Conservation (phyloP, 2,888 invertebrate species). For the Coenonympha arcania region DNA sequence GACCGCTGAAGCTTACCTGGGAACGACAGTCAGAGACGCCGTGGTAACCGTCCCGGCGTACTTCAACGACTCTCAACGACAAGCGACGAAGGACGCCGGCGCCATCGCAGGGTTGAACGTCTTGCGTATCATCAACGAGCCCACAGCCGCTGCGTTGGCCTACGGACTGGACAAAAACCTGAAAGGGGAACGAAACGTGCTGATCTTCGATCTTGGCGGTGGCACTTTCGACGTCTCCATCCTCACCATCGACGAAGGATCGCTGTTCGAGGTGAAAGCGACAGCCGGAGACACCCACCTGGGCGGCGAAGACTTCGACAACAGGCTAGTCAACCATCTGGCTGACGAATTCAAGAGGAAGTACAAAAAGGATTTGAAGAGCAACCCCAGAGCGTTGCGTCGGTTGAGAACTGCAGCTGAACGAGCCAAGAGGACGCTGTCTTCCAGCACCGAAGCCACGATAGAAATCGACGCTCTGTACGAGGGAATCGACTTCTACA, state of each 20-base stretch:
- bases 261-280: not conserved
- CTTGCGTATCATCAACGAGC: slow-evolving; percentile 57
- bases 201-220: slow-evolving; percentile 38
- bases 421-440: slow-evolving; percentile 23
- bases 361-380: slow-evolving; percentile 78
- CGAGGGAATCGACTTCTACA: slow-evolving; percentile 81
- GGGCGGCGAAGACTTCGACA: slow-evolving; percentile 3
- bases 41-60: slow-evolving; percentile 73
- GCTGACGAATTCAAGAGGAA: slow-evolving; percentile 82
- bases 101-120: not conserved
- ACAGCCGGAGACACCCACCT: not conserved
- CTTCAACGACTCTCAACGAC: slow-evolving; percentile 4
- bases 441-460: slow-evolving; percentile 72
- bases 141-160: slow-evolving; percentile 82
- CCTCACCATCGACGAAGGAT: slow-evolving; percentile 1
- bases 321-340: slow-evolving; percentile 59
- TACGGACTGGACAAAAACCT: slow-evolving; percentile 74
- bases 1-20: slow-evolving; percentile 47
- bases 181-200: slow-evolving; percentile 69
- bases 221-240: slow-evolving; percentile 88
- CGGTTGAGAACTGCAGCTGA: slow-evolving; percentile 83
- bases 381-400: slow-evolving; percentile 78
- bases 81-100: slow-evolving; percentile 1
- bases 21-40: slow-evolving; percentile 77
- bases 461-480: slow-evolving; percentile 63